phyloP scores from a whole-genome alignment of 2,888 invertebrate species.

The Cerastoderma edule region DNA sequence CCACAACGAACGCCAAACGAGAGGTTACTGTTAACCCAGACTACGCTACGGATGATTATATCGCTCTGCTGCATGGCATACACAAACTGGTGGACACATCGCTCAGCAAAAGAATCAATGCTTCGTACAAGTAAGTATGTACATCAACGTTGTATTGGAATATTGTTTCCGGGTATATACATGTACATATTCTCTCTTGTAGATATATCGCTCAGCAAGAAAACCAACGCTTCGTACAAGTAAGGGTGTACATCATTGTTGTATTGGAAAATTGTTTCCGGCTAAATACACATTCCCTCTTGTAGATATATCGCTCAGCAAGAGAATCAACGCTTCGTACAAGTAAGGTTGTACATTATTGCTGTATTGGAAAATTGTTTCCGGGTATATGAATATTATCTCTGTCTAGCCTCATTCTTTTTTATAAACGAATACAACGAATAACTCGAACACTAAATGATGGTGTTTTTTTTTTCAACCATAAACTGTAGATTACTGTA shows the following conservation, averaged over 20 bases:
- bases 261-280: background rate
- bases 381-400: too few species aligned
- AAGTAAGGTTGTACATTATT: constrained; percentile 54
- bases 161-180: background rate
- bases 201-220: constrained; percentile 62
- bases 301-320: constrained; percentile 63
- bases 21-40: constrained; percentile 60
- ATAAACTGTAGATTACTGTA: too few species aligned
- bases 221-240: constrained; percentile 71
- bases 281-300: constrained; percentile 63
- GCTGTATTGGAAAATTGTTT: background rate
- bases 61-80: constrained; percentile 67
- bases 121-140: constrained; percentile 68
- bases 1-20: constrained; percentile 60
- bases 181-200: constrained; percentile 68
- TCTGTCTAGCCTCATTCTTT: too few species aligned
- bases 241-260: constrained; percentile 35
- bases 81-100: constrained; percentile 67
- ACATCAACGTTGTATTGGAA: background rate
- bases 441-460: too few species aligned
- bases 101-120: constrained; percentile 64
- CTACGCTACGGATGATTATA: constrained; percentile 70
- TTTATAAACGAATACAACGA: too few species aligned
- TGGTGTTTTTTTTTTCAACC: too few species aligned
- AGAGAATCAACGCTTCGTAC: constrained; percentile 69